A percentile compares a stretch with the other conserved stretches of the same genome.
Evolutionary conservation across 2,888 invertebrate species (phyloP).

Genomic region (Abscondita cerata): DNA sequence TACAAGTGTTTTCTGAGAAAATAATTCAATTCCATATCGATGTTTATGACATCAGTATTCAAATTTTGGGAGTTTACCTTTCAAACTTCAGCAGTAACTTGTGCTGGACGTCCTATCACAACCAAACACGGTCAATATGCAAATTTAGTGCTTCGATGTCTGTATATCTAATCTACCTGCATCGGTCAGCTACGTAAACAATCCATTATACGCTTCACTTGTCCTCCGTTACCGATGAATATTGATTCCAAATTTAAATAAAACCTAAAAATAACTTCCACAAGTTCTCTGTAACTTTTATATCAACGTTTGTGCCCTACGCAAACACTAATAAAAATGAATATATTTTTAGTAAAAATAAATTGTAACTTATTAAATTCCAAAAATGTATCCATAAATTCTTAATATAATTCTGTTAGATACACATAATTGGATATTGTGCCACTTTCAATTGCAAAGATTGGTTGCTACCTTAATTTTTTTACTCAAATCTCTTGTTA

Average conservation of each 20-base stretch:
- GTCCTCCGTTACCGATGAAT: slow-evolving; percentile 38
- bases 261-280: not conserved
- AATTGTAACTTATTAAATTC: no score
- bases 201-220: slow-evolving; percentile 55
- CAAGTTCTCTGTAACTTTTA: no score
- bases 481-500: no score
- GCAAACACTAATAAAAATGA: no score
- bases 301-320: no score
- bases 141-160: slow-evolving; percentile 52
- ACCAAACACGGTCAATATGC: slow-evolving; percentile 57
- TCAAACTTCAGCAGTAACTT: slow-evolving; percentile 53
- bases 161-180: slow-evolving; percentile 51
- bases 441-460: no score
- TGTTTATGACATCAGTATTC: slow-evolving; percentile 39
- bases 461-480: no score
- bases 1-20: slow-evolving; percentile 47
- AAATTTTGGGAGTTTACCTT: slow-evolving; percentile 52
- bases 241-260: not conserved
- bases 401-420: no score
- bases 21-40: slow-evolving; percentile 37
- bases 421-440: no score
- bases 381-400: no score
- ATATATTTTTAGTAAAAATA: no score
- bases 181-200: slow-evolving; percentile 59
- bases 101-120: slow-evolving; percentile 55